These are phyloP conservation scores for Cyanistes caeruleus DNA, from an alignment of 2,113 vertebrate genomes.

Conservation along the genomic window DNA sequence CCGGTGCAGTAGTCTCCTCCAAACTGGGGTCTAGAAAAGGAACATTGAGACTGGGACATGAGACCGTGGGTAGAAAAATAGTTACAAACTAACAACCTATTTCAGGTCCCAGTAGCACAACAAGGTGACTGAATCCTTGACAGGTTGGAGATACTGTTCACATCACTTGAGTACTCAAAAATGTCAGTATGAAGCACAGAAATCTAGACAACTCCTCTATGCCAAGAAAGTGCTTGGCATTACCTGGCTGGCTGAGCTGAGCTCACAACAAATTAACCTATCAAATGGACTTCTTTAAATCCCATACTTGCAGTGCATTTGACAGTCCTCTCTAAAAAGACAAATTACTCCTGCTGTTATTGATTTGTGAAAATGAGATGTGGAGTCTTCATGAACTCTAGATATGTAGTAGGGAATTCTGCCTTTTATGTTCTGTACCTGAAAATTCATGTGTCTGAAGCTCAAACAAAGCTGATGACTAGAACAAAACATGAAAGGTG, in stretches of 20 bases:
- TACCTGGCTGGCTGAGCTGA: not conserved
- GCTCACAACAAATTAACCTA: not conserved
- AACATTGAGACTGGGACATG: not conserved
- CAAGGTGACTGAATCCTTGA: not conserved
- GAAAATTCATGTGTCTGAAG: not conserved
- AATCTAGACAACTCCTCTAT: not conserved
- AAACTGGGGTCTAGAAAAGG: constrained; percentile 85
- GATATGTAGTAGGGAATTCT: not conserved
- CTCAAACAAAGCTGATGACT: not conserved
- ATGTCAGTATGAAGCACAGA: not conserved
- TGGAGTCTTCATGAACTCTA: not conserved
- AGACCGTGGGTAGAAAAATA: not conserved
- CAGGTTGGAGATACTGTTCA: not conserved
- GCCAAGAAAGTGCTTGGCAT: not conserved
- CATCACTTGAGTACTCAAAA: not conserved
- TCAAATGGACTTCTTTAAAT: not conserved
- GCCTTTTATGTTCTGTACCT: not conserved
- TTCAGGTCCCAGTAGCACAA: not conserved
- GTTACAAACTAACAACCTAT: not conserved
- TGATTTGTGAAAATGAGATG: not conserved
- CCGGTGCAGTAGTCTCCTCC: constrained; percentile 96
- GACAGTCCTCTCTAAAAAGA: not conserved
- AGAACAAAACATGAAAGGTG: not conserved
- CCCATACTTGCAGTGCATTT: not conserved
- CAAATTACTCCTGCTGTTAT: not conserved